phyloP scores from a whole-genome alignment of 2,888 invertebrate species.

The Chelonus formosanus region DNA sequence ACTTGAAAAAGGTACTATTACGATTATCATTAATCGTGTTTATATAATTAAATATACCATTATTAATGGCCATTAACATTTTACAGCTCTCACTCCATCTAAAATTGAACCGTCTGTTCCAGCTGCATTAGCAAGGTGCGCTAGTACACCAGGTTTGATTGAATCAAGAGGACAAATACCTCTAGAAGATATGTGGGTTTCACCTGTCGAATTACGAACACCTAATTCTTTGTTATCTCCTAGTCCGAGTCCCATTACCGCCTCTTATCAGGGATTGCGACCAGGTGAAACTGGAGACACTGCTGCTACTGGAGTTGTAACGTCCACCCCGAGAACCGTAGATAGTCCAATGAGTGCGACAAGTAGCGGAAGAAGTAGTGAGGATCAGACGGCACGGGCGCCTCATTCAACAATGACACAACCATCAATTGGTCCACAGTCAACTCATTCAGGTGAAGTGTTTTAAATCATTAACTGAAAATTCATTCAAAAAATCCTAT shows the following conservation, averaged over 20 bases:
- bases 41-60: no score
- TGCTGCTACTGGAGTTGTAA: conserved; percentile 18
- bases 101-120: conserved; percentile 45
- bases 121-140: conserved; percentile 95
- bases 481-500: conserved; percentile 8
- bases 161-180: conserved; percentile 92
- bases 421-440: conserved; percentile 60
- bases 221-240: conserved; percentile 60
- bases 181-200: conserved; percentile 85
- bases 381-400: conserved; percentile 57
- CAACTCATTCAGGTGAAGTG: conserved; percentile 54
- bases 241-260: conserved; percentile 57
- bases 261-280: conserved; percentile 44
- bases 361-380: conserved; percentile 62
- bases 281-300: conserved; percentile 28
- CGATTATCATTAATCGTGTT: no score
- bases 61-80: no score
- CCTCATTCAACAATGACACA: conserved; percentile 63
- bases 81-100: no score
- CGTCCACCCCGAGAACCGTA: conserved; percentile 44
- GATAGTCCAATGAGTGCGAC: conserved; percentile 61
- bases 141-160: conserved; percentile 94
- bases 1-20: conserved; percentile 81
- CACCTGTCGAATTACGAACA: conserved; percentile 66
- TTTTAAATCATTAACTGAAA: no score